These are phyloP conservation scores for Syngnathus typhle DNA, from an alignment of 2,113 vertebrate genomes.

Conservation along the genomic window DNA sequence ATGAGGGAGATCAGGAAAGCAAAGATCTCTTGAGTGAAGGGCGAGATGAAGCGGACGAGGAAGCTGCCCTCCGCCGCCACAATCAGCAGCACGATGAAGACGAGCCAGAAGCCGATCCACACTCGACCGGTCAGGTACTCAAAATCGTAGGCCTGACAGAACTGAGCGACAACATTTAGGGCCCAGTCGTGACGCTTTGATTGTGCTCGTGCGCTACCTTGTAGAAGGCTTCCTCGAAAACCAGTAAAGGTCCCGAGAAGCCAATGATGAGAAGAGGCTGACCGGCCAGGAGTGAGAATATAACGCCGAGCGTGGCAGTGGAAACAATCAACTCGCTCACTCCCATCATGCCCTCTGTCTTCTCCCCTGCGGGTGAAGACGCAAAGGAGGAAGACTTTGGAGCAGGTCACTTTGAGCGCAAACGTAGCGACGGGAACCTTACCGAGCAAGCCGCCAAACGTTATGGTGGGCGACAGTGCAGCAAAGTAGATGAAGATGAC, in stretches of 20 bases:
- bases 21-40: slow-evolving; percentile 98
- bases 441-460: slow-evolving; percentile 96
- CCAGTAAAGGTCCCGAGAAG: slow-evolving; percentile 91
- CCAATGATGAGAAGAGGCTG: slow-evolving; percentile 95
- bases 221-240: slow-evolving; percentile 97
- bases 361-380: slow-evolving; percentile 77
- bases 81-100: slow-evolving; percentile 87
- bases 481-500: slow-evolving; percentile 99
- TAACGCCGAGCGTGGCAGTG: slow-evolving; percentile 85
- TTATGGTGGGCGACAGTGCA: slow-evolving; percentile 94
- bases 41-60: slow-evolving; percentile 94
- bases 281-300: slow-evolving; percentile 89
- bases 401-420: no score
- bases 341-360: slow-evolving; percentile 95
- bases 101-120: slow-evolving; percentile 97
- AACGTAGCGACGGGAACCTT: slow-evolving; percentile 35
- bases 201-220: slow-evolving; percentile 68
- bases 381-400: background rate
- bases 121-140: slow-evolving; percentile 95
- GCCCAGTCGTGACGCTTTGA: background rate
- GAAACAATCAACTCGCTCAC: slow-evolving; percentile 96
- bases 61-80: slow-evolving; percentile 96
- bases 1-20: slow-evolving; percentile 98
- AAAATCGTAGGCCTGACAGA: slow-evolving; percentile 85
- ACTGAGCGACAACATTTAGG: slow-evolving; percentile 62